Percentiles rank a stretch among this genome's conserved stretches.
phyloP scores from a whole-genome alignment of 2,888 invertebrate genomes.

The Auanema sp. region DNA sequence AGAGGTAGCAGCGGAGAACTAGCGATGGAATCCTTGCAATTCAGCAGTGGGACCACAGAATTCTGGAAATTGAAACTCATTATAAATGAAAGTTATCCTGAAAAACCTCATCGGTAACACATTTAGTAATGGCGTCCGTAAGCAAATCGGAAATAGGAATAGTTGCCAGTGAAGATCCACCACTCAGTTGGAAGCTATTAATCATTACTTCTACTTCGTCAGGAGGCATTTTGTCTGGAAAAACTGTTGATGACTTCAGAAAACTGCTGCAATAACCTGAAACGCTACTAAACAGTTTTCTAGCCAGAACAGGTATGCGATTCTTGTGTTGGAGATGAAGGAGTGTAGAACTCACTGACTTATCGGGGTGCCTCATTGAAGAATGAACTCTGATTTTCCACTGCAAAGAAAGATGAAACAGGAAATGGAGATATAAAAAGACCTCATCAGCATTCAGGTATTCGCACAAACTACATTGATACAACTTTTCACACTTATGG shows the following conservation, averaged over 20 bases:
- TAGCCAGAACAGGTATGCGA: constrained; percentile 14
- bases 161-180: neutral
- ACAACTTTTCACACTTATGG: constrained; percentile 14
- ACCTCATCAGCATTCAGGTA: constrained; percentile 21
- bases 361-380: constrained; percentile 11
- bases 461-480: constrained; percentile 17
- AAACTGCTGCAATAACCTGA: neutral
- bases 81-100: too few species aligned
- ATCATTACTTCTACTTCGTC: constrained; percentile 18
- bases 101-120: too few species aligned
- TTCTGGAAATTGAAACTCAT: too few species aligned
- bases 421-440: neutral
- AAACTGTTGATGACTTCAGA: neutral
- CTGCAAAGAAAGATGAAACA: constrained; percentile 9
- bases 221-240: constrained; percentile 9
- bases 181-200: constrained; percentile 10
- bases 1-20: too few species aligned
- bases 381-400: constrained; percentile 17
- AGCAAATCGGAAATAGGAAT: neutral
- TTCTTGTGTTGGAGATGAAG: constrained; percentile 15
- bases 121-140: too few species aligned
- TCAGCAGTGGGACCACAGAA: too few species aligned
- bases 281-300: constrained; percentile 6
- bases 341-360: constrained; percentile 1
- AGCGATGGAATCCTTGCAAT: too few species aligned